Evolutionary conservation across 2,113 vertebrate genomes (phyloP), one percentile per base, ranked within the genome.

Genomic region (Pluvianellus socialis): DNA sequence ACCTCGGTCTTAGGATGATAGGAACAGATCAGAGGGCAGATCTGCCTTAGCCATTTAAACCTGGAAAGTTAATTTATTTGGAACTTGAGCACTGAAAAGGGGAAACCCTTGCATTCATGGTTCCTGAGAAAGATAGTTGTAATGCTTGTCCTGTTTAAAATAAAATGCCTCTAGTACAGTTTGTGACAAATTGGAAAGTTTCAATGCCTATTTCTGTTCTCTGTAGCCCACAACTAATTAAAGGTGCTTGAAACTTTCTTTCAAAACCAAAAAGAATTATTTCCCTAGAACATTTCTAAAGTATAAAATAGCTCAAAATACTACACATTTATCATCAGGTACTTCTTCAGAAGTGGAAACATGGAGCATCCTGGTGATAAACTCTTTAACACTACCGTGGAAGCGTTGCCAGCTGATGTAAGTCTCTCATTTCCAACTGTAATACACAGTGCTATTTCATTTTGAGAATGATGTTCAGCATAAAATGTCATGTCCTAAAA

Each of bases 271-370:
- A 53, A 95, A 82, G 6, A 82, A 55, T 33, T 90, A 45, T 26
- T 80, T 63, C 27, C 24, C 22, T 82, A 70, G 28, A 73, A 90
- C 33, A 65, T 58, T 66, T 38, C 14, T 52, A 7, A 65, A 30
- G 7, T 86, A 40, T 59, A 38, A 84, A 90, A 53, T 76, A 67
- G 30, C 24, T 74, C 33, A n/a, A 91, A 95, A 91, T 86, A 84
- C 93, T 68, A 45, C 6, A 19, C 16, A 13, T 96, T 59, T 89
- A 35, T 40, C 49, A 89, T 35, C 67, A 99, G 99, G 79, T 99
- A 98, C 94, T 66, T 97, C n/a, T 99, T 99, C 88, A 98, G 90
- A 89, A 99, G 98, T 97, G 99, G 99, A 94, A 99, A 98, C 66
- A 47, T 96, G 10, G 98, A 99, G 61, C 98, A 98, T 16, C 98